Evolutionary conservation across 2,113 vertebrate species (phyloP), one percentile per base, ranked within the genome.

Genomic region (Tachysurus vachellii): DNA sequence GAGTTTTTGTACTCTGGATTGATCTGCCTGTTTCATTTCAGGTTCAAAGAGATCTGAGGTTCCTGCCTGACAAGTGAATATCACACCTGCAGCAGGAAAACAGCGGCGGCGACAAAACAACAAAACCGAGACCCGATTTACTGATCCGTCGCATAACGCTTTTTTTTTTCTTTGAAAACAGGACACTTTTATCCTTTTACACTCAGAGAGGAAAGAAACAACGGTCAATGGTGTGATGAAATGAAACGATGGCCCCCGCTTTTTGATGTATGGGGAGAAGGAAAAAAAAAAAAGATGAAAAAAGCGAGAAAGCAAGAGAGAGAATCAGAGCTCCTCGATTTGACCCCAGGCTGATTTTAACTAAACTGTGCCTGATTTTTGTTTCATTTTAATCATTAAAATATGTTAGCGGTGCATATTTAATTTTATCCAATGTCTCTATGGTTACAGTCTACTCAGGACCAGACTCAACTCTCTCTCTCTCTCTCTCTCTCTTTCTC

Each of bases 41-140:
- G 95, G 89, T 94, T 93, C 86, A 95, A 93, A 91, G 94, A 95
- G 91, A 91, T 94, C 89, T 96, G 92, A 96, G 73, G 50, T 5
- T 2, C 66, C 6, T 19, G 70, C 23, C 28, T 42, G 71, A 76
- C 84, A 42, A 71, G 50, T 57, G 56, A 85, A 80, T 28, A 77
- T 77, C 75, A 86, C 87, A 89, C 84, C 86, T 82, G 87, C 66
- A 36, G 59, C 1, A 28, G 83, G 88, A n/a, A 71, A 13, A 28
- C 23, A 47, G 56, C n/a, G 54, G 71, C 80, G 68, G 17, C 2
- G 56, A 80, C 85, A 62, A 82, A 83, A 82, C 84, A 82, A 87
- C 31, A 75, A 81, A 85, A 91, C 86, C 61, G 70, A 83, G 76
- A 92, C 88, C 82, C 68, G 12, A 90, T 80, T 87, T 84, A 82